phyloP scores from a whole-genome alignment of 1,140 invertebrate species.

The Drosophila jambulina region DNA sequence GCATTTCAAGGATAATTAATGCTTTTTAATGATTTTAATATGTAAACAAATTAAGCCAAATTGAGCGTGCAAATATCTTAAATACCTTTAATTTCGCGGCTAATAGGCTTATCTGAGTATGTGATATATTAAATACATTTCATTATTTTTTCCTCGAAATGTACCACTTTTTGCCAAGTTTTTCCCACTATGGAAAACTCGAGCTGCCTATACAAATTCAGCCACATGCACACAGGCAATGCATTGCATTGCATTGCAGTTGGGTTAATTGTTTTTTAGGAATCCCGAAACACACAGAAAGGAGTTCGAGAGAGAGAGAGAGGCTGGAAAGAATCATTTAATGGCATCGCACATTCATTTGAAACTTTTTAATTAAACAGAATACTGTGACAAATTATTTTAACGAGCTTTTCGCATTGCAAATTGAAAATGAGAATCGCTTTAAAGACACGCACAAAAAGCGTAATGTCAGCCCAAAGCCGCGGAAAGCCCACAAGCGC shows the following conservation, averaged over 20 bases:
- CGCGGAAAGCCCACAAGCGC: conserved; percentile 12
- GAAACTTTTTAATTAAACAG: conserved; percentile 80
- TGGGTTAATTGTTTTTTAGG: conserved; percentile 79
- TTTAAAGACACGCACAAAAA: conserved; percentile 39
- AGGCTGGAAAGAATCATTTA: conserved; percentile 51
- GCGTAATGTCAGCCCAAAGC: conserved; percentile 50
- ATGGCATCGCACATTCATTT: conserved; percentile 64
- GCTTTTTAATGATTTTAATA: conserved; percentile 8
- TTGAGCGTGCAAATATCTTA: conserved; percentile 33
- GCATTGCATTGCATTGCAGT: conserved; percentile 42
- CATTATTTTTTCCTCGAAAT: conserved; percentile 10
- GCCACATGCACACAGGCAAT: conserved; percentile 10
- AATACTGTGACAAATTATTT: conserved; percentile 79
- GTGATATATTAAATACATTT: conserved; percentile 2
- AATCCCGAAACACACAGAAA: conserved; percentile 32
- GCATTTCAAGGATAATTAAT: conserved; percentile 6
- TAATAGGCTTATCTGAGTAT: conserved; percentile 29
- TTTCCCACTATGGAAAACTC: conserved; percentile 11
- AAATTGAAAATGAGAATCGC: conserved; percentile 46
- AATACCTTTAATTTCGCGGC: conserved; percentile 12
- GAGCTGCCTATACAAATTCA: conserved; percentile 19
- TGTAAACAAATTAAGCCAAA: conserved; percentile 17
- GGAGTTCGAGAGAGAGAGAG: neutral
- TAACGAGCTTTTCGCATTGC: conserved; percentile 65
- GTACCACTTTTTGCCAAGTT: conserved; percentile 13